phyloP scores from a whole-genome alignment of 1,140 invertebrate genomes.

The Sitodiplosis mosellana region DNA sequence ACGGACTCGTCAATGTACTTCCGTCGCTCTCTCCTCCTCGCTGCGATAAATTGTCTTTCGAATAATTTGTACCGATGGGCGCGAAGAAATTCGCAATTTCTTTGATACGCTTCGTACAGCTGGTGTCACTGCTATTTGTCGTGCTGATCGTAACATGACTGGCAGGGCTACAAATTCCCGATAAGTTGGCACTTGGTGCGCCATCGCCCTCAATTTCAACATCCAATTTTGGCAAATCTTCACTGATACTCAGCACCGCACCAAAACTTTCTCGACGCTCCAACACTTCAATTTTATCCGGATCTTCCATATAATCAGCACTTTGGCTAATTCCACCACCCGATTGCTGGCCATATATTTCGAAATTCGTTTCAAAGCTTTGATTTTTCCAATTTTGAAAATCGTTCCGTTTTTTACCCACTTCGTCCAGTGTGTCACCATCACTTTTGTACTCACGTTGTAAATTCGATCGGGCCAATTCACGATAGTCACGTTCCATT shows the following conservation, averaged over 20 bases:
- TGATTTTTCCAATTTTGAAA: constrained; percentile 5
- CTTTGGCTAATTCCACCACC: neutral
- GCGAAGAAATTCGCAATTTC: neutral
- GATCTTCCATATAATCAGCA: neutral
- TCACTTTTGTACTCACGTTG: constrained; percentile 6
- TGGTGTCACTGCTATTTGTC: neutral
- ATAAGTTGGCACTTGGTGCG: neutral
- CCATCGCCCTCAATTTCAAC: neutral
- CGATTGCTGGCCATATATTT: neutral
- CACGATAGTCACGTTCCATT: constrained; percentile 3
- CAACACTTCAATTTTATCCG: too few relatives aligned
- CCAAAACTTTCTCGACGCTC: too few relatives aligned
- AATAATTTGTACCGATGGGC: neutral
- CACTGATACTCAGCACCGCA: too few relatives aligned
- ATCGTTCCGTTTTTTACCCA: constrained; percentile 3
- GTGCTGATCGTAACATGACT: neutral
- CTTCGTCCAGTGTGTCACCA: constrained; percentile 5
- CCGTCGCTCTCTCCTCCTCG: neutral
- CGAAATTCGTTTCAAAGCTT: constrained; percentile 4
- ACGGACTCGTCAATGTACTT: neutral
- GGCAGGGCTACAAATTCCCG: neutral
- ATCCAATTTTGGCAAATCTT: too few relatives aligned
- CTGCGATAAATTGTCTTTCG: neutral
- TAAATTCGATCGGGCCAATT: constrained; percentile 2
- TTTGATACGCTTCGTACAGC: neutral